phyloP scores from a whole-genome alignment of 2,113 vertebrate genomes.

The Melanerpes aurifrons region DNA sequence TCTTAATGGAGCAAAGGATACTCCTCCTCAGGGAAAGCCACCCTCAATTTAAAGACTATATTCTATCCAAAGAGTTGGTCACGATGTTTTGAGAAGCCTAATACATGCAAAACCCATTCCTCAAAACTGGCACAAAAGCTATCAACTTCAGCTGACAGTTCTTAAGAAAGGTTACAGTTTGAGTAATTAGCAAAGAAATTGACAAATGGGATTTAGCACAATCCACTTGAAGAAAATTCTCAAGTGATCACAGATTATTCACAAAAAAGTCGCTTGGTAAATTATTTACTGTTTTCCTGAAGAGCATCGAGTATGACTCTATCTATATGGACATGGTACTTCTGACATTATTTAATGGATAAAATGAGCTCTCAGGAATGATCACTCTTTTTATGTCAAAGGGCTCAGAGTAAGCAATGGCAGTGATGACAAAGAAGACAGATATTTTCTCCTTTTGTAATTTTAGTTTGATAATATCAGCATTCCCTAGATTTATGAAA shows the following conservation, averaged over 20 bases:
- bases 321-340: not conserved
- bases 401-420: slow-evolving; percentile 34
- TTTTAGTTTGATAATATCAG: slow-evolving; percentile 18
- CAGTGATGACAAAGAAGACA: slow-evolving; percentile 17
- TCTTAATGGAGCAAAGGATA: not conserved
- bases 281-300: not conserved
- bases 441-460: slow-evolving; percentile 15
- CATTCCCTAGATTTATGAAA: slow-evolving; percentile 38
- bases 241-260: not conserved
- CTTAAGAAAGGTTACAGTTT: not conserved
- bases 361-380: slow-evolving; percentile 34
- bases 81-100: not conserved
- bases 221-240: not conserved
- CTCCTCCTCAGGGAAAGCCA: too few species aligned
- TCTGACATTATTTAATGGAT: slow-evolving; percentile 41
- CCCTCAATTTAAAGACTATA: not conserved
- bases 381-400: slow-evolving; percentile 45
- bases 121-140: not conserved
- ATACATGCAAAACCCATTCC: not conserved
- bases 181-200: not conserved
- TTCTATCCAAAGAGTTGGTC: not conserved
- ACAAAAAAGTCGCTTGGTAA: not conserved
- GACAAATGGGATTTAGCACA: not conserved
- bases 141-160: not conserved
- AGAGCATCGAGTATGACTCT: not conserved